Base-by-base conservation (phyloP, 2,888 invertebrate genomes). In the Xylocampa areola region DNA sequence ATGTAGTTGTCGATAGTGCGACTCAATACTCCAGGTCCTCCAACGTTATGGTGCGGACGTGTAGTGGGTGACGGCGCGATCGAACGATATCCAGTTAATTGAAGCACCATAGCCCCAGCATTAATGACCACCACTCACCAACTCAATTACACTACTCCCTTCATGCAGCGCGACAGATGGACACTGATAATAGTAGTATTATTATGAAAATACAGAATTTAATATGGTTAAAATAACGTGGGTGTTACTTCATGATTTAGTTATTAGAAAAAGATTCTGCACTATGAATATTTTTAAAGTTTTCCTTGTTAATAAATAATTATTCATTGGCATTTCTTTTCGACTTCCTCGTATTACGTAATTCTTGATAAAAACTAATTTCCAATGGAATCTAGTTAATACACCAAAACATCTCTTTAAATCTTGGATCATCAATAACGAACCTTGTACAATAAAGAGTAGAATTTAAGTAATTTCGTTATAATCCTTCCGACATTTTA, bases 1-100 rank as follows among this genome's bases (percentile, higher is more conserved):
- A 51, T 47, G 21, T 17, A 11, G 13, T 27, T 17, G 40, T 49
- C 14, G 40, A 39, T 65, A 50, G 39, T 32, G 60, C 48, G 10
- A 14, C 49, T 30, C 49, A 60, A 37, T 55, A 59, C 62, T 69
- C 45, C 55, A 50, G 29, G 19, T 25, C 36, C 16, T 36, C 45
- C 36, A 66, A 64, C 55, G 62, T 45, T 35, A 36, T 60, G 64
- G 39, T 25, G 5, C 37, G 36, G 61, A 77, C 67, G 44, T 68
- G 60, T 57, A 68, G 73, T 60, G 68, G 54, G 60, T 50, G 75
- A 55, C 67, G 70, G 37, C 36, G 40, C 53, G 29, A 39, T 35
- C 62, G 39, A 35, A 36, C 64, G 64, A 72, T 76, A 72, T 61
- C 61, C 59, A 62, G 74, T 74, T 76, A 79, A 79, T 67, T 77